Base-by-base conservation (phyloP, 2,888 invertebrate genomes). In the Tyria jacobaeae region DNA sequence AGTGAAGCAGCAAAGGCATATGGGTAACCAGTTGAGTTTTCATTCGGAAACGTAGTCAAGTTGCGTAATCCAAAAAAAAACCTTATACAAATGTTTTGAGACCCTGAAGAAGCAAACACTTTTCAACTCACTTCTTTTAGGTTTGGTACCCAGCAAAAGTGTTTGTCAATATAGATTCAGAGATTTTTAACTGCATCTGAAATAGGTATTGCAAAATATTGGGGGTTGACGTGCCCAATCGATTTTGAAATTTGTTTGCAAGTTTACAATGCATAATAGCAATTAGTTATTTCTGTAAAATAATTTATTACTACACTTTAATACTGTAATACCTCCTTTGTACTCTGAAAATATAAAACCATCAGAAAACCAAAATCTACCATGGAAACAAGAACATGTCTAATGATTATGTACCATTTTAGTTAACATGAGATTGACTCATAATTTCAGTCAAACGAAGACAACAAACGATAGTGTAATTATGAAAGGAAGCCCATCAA, bases 401-500 rank as follows among this genome's bases (percentile, higher is more conserved):
- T 9, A 17, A 44, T 44, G 9, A 21, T 44, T 21, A 44, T 21
- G 17, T 41, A 17, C 9, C 17, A 41, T 41, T 17, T 17, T 21
- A 41, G 41, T n/a, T 17, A 17, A 44, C 41, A 41, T 9, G 10
- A 44, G 14, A 35, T 51, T 51, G 34, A 21, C 21, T 34, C 7
- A 51, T 12, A 6, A 55, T 34, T 55, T 47, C 10, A 44, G n/a
- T 25, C 21, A 24, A 55, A 24, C 41, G 21, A 44, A 44, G 17
- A 44, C 12, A 44, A 44, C 12, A 21, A 44, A 44, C 21, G 12
- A 4, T 44, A 56, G 14, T 9, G 31, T 9, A 37, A 61, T 62
- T 52, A 44, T 53, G 50, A 27, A 49, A 55, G 31, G 73, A 66
- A 73, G 64, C 67, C 70, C 51, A 49, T 15, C 53, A 67, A 75